Evolutionary conservation across 2,797 vertebrate species (phyloP).

Genomic region (Chiloscyllium punctatum): DNA sequence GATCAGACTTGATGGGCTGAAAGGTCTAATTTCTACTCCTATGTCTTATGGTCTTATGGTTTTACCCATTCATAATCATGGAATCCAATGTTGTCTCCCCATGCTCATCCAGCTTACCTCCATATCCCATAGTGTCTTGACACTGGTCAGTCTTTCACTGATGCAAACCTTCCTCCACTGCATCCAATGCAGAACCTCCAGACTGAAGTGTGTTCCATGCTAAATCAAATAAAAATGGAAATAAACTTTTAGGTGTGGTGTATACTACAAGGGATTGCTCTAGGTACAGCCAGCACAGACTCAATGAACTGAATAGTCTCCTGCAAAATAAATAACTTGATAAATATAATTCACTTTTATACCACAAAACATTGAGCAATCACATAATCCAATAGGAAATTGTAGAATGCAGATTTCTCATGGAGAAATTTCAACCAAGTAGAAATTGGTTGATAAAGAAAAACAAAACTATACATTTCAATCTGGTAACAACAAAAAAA

Average conservation of each 20-base stretch:
- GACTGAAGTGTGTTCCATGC: constrained; percentile 58
- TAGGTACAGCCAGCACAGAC: neutral
- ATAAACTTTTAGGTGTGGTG: neutral
- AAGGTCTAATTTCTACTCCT: no score
- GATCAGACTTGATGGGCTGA: no score
- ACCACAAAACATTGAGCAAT: no score
- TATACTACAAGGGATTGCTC: neutral
- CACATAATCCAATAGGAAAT: neutral
- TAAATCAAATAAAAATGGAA: constrained; percentile 43
- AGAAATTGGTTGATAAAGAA: no score
- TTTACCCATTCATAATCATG: constrained; percentile 91
- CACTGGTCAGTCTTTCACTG: constrained; percentile 80
- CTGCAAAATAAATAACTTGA: neutral
- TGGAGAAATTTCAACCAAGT: neutral
- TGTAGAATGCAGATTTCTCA: neutral
- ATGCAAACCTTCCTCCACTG: constrained; percentile 75
- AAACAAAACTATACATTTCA: neutral
- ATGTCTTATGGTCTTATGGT: no score
- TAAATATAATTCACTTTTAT: neutral
- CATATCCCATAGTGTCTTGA: constrained; percentile 83
- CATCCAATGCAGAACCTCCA: constrained; percentile 76
- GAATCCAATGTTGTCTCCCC: constrained; percentile 93
- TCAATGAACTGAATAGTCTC: neutral
- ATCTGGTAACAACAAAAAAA: neutral
- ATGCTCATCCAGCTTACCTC: constrained; percentile 82